phyloP scores from a whole-genome alignment of 2,888 invertebrate genomes.

The Anticlea derivata region DNA sequence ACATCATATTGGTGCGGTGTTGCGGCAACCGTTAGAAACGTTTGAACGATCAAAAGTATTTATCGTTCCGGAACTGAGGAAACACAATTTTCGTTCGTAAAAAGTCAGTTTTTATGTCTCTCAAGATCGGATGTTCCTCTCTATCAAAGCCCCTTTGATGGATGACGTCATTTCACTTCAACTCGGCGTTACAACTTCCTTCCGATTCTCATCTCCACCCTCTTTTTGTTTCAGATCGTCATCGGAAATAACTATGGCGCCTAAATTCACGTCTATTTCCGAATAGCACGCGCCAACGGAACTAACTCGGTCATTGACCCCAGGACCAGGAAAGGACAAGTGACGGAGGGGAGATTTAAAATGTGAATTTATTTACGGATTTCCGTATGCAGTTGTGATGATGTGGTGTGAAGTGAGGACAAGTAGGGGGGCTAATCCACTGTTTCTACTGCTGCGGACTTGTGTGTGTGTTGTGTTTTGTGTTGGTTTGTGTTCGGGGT shows the following conservation, averaged over 20 bases:
- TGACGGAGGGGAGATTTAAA: conserved; percentile 60
- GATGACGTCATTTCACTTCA: conserved; percentile 16
- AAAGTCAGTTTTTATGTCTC: neutral
- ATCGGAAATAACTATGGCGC: conserved; percentile 66
- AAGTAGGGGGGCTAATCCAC: conserved; percentile 67
- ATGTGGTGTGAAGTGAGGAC: conserved; percentile 56
- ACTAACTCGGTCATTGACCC: conserved; percentile 28
- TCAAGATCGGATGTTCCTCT: conserved; percentile 1
- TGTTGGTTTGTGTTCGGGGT: conserved; percentile 66
- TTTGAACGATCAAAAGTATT: too few species aligned
- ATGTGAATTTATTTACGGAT: conserved; percentile 69
- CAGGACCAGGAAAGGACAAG: neutral
- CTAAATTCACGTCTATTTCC: conserved; percentile 44
- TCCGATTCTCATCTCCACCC: conserved; percentile 23
- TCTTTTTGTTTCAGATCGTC: conserved; percentile 27
- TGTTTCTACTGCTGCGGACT: conserved; percentile 74
- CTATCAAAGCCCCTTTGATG: conserved; percentile 12
- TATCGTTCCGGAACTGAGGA: too few species aligned
- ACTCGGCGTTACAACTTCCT: conserved; percentile 17
- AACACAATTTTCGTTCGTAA: too few species aligned
- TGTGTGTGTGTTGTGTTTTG: conserved; percentile 47
- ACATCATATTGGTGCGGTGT: too few species aligned
- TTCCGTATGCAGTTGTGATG: conserved; percentile 63
- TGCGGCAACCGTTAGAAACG: too few species aligned
- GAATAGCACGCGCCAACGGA: conserved; percentile 51